Percentiles rank a stretch among this genome's conserved stretches.
Conservation (phyloP, 2,797 vertebrate species). For the Bradypodion pumilum region DNA sequence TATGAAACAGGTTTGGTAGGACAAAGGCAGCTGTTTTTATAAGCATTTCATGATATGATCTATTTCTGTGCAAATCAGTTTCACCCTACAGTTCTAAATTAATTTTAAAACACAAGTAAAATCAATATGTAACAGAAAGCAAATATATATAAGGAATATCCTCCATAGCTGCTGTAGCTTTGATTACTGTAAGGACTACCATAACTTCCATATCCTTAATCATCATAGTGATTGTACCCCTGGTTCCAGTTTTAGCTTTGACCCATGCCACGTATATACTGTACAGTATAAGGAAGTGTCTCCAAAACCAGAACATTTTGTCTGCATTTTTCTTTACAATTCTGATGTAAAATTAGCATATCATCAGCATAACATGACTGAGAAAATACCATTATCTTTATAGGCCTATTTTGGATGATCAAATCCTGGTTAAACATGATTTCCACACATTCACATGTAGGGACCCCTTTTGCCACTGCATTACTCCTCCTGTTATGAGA, state of each 20-base stretch:
- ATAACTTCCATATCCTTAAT: conserved; percentile 88
- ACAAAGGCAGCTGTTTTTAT: background rate
- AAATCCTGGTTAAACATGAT: background rate
- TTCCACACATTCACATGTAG: too few relatives aligned
- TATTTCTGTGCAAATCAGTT: background rate
- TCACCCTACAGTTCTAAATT: background rate
- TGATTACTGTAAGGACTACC: conserved; percentile 85
- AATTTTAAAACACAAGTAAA: background rate
- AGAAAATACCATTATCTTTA: background rate
- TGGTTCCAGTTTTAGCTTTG: conserved; percentile 88
- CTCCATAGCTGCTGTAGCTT: conserved; percentile 86
- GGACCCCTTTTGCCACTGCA: background rate
- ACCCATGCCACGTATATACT: too few relatives aligned
- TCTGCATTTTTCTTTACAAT: too few relatives aligned
- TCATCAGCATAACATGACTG: background rate
- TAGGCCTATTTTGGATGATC: background rate
- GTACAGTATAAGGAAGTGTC: background rate
- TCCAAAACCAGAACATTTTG: background rate
- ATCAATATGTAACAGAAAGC: background rate
- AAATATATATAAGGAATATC: conserved; percentile 67
- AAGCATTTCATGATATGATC: background rate
- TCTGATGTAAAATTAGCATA: too few relatives aligned
- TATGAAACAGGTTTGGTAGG: too few relatives aligned
- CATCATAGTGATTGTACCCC: conserved; percentile 86
- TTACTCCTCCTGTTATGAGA: background rate